phyloP scores from a whole-genome alignment of 2,888 invertebrate genomes.

The Bursaphelenchus okinawaensis region DNA sequence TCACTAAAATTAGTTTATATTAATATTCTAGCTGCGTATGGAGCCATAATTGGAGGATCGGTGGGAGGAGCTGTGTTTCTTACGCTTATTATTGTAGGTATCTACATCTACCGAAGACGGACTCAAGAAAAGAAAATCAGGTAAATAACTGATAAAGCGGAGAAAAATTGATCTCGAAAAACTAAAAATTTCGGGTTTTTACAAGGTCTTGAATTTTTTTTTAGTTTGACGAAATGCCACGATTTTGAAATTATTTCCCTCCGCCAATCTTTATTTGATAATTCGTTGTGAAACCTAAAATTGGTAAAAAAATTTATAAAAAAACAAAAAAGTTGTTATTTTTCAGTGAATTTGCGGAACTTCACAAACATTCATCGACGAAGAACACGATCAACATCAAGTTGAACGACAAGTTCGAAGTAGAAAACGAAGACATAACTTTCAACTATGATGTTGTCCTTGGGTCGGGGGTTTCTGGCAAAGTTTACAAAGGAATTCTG shows the following conservation, averaged over 20 bases:
- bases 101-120: background rate
- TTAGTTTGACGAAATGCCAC: too few species aligned
- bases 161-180: too few species aligned
- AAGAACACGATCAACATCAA: background rate
- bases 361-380: background rate
- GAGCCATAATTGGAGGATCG: background rate
- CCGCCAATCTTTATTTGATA: background rate
- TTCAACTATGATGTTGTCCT: background rate
- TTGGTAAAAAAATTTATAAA: too few species aligned
- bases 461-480: conserved; percentile 8
- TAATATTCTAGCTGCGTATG: background rate
- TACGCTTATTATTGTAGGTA: background rate
- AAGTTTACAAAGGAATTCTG: conserved; percentile 13
- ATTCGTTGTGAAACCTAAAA: too few species aligned
- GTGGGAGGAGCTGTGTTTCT: background rate
- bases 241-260: too few species aligned
- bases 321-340: too few species aligned
- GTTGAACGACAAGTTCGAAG: background rate
- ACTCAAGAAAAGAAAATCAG: background rate
- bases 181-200: too few species aligned
- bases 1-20: background rate
- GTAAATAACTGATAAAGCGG: too few species aligned
- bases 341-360: background rate
- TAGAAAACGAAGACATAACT: background rate
- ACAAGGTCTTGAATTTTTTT: too few species aligned